A percentile compares a stretch with the other conserved stretches of the same genome.
Conservation (phyloP, 2,888 invertebrate species). For the Caradrina kadenii region DNA sequence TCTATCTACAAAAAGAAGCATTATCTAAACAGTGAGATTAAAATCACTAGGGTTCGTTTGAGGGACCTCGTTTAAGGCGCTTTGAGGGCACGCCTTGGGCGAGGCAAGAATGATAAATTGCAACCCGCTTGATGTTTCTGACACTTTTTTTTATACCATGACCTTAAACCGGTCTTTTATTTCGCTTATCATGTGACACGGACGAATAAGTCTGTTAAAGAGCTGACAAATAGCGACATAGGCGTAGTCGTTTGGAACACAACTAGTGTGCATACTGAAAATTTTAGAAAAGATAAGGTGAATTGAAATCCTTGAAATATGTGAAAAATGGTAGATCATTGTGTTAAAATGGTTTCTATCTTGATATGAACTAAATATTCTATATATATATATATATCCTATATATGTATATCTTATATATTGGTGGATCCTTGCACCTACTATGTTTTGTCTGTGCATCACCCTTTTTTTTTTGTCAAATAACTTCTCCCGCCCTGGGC, state of each 20-base stretch:
- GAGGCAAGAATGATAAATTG: constrained; percentile 83
- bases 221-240: constrained; percentile 77
- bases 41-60: constrained; percentile 79
- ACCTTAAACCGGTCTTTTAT: constrained; percentile 80
- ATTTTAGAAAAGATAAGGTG: no score
- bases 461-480: no score
- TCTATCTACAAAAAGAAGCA: constrained; percentile 69
- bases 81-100: constrained; percentile 77
- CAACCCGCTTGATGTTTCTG: constrained; percentile 79
- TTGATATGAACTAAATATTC: no score
- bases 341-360: no score
- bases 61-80: constrained; percentile 74
- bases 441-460: no score
- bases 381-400: no score
- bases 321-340: not conserved
- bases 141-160: constrained; percentile 79
- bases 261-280: not conserved
- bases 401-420: no score
- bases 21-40: constrained; percentile 84
- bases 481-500: no score
- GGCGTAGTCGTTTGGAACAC: constrained; percentile 48
- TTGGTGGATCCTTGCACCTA: no score
- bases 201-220: constrained; percentile 77
- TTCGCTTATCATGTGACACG: constrained; percentile 79
- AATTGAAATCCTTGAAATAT: no score